Conservation (phyloP, 2,797 vertebrate species). For the Poecilia velifera region DNA sequence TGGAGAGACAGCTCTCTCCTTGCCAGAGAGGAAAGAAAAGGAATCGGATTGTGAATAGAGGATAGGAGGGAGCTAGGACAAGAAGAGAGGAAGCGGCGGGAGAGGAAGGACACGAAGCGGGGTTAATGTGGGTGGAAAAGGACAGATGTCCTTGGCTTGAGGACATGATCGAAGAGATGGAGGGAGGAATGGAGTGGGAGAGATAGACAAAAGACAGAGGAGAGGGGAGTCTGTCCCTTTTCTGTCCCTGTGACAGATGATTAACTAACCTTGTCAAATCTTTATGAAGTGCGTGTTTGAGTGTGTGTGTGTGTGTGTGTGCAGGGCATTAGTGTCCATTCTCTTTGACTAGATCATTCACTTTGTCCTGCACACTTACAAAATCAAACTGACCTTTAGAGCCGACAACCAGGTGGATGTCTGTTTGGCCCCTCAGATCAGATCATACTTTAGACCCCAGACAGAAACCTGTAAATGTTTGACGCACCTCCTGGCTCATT, state of each 20-base stretch:
- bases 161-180: constrained; percentile 27
- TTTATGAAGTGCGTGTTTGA: constrained; percentile 42
- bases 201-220: constrained; percentile 62
- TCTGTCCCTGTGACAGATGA: constrained; percentile 63
- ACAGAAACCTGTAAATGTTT: constrained; percentile 12
- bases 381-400: constrained; percentile 28
- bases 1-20: constrained; percentile 26
- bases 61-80: not conserved
- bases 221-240: constrained; percentile 52
- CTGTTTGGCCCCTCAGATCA: not conserved
- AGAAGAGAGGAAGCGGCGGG: not conserved
- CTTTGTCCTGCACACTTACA: constrained; percentile 37
- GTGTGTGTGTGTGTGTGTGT: constrained; percentile 13
- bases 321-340: constrained; percentile 19
- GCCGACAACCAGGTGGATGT: constrained; percentile 16
- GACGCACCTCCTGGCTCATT: not conserved
- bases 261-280: constrained; percentile 71
- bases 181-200: constrained; percentile 37
- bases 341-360: constrained; percentile 31
- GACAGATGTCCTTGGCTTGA: constrained; percentile 53
- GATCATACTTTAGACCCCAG: not conserved
- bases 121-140: constrained; percentile 56
- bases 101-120: constrained; percentile 12
- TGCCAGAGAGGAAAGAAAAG: not conserved
- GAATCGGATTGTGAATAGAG: constrained; percentile 18